phyloP scores from a whole-genome alignment of 2,797 vertebrate species.

The Aldrovandia affinis region DNA sequence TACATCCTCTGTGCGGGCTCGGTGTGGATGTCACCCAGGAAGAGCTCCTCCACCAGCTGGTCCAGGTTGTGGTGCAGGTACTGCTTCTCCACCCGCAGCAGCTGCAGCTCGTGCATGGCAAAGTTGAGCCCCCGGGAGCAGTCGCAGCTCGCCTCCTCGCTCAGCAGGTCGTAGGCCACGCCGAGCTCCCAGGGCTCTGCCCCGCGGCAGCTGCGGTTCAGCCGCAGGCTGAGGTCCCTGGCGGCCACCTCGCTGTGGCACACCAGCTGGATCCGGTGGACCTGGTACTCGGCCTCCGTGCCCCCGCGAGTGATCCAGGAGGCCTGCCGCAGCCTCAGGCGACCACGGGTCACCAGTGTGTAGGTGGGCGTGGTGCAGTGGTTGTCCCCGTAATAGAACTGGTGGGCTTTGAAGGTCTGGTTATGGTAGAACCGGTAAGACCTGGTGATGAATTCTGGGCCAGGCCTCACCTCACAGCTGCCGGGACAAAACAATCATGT shows the following conservation, averaged over 20 bases:
- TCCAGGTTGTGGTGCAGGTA: conserved; percentile 90
- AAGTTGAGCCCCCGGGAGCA: conserved; percentile 89
- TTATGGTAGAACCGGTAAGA: conserved; percentile 92
- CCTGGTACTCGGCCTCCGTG: conserved; percentile 91
- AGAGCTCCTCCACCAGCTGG: conserved; percentile 92
- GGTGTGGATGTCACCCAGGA: conserved; percentile 92
- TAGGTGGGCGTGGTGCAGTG: conserved; percentile 91
- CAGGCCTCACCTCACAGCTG: conserved; percentile 94
- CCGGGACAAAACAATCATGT: conserved; percentile 26
- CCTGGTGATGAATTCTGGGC: conserved; percentile 93
- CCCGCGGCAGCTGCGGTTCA: conserved; percentile 81
- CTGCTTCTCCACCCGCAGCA: conserved; percentile 92
- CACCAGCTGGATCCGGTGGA: conserved; percentile 83
- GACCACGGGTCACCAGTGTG: conserved; percentile 85
- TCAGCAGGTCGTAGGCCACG: conserved; percentile 82
- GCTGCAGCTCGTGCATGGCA: conserved; percentile 94
- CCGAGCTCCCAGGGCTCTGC: conserved; percentile 75
- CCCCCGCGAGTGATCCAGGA: conserved; percentile 96
- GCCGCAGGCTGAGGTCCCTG: conserved; percentile 77
- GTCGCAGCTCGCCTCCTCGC: conserved; percentile 82
- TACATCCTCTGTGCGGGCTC: conserved; percentile 87
- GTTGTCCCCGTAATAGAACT: conserved; percentile 94
- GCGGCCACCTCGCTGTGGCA: conserved; percentile 80
- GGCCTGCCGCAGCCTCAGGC: conserved; percentile 87
- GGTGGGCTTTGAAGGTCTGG: conserved; percentile 91